Base-by-base conservation (phyloP, 2,888 invertebrate genomes). In the Melinaea menophilus region DNA sequence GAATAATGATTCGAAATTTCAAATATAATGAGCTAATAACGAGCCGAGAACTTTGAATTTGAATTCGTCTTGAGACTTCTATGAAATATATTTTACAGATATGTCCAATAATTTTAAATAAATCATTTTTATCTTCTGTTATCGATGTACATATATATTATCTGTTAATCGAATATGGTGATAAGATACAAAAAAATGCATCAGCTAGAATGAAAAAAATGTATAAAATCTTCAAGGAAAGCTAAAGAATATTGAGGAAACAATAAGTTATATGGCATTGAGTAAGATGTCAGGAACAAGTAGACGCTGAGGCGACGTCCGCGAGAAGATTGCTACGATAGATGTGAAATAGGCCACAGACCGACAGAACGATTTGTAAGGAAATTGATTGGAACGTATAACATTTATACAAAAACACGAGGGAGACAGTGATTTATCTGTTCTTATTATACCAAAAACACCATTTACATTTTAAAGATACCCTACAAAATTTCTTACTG, bases 261-360 rank as follows among this genome's bases (percentile, higher is more conserved):
- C 51, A 51, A 51, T 51, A 51, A 31, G 48, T 48, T 48, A 13
- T 7, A 51, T 9, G 4, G 5, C 51, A 51, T 51, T 51, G 7
- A 51, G 48, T 13, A 22, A 48, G 48, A 48, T 5, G 35, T 37
- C 33, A 46, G 22, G 45, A 58, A 45, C 48, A 33, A 56, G 46
- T 54, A 81, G 79, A 77, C 78, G 73, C 71, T 69, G 70, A 59
- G 77, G 75, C 79, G 81, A 77, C 80, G 73, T 69, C 62, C 51
- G 58, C 51, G 55, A 57, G 51, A 71, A 74, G 68, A 74, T 71
- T 76, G 76, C 77, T 74, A 65, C 77, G 74, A 80, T 79, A 82
- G 79, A 78, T 75, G 22, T 79, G 80, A 88, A 84, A 85, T 88
- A 82, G 86, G 86, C 74, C 86, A 82, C 75, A 69, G 70, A 72